Base-by-base conservation (phyloP, 1,140 invertebrate species). In the Cecropterus lyciades region DNA sequence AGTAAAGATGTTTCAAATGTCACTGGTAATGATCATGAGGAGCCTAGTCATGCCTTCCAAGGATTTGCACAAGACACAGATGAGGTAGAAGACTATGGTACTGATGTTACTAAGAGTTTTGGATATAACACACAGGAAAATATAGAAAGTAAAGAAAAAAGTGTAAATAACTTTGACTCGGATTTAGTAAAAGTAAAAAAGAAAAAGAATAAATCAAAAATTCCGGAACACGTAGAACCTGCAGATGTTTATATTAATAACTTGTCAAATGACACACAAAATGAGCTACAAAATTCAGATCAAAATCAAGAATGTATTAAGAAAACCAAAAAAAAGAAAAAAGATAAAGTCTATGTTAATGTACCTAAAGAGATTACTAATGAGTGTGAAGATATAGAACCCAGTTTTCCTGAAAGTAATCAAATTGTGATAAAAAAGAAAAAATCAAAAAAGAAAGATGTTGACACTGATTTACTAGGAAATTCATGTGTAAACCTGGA, bases 31-130 rank as follows among this genome's bases (percentile, higher is more conserved):
- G 30, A 67, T 60, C 52, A 72, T 27, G 48, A 73, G 60, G 73
- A 75, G 14, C 40, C 66, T 46, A 72, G 81, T 64, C 75, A 65
- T 72, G 57, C 48, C 27, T 87, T 85, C 53, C 46, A 68, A 70
- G 82, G 89, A 37, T 92, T 92, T 79, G 80, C 80, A 24, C 73
- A 73, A 45, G 67, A 75, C 37, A 56, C 46, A 45, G 53, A 79
- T 65, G 51, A 66, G 42, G 13, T 33, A 10, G 37, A 59, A 11
- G 15, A 72, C 15, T 42, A 33, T 9, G 30, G 9, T 1, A 3
- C 30, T 3, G 30, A 30, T 48, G 57, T 53, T 45, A 63, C 55
- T 20, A 67, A 52, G 16, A 16, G 40, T 11, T 42, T 48, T 3
- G 62, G 17, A 3, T 45, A 7, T 33, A 69, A 43, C 45, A 5